Conservation (phyloP, 37 sponge, comb jelly and placozoan species). For the Cliona cf. orientalis region DNA sequence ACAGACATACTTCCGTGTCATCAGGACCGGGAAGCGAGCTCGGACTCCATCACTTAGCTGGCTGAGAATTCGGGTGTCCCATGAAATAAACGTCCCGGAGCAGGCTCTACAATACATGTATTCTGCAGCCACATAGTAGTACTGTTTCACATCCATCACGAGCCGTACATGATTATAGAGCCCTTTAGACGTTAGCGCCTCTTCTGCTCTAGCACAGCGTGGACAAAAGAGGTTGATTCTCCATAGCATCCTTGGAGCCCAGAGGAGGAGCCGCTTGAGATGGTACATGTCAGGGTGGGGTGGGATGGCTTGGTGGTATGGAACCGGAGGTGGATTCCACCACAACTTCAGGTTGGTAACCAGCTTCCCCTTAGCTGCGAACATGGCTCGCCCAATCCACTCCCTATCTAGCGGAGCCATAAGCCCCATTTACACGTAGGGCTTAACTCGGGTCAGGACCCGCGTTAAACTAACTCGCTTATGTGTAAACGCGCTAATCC, state of each 20-base stretch:
- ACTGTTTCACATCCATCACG: constrained; percentile 20
- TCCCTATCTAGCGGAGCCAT: background rate
- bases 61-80: constrained; percentile 37
- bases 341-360: background rate
- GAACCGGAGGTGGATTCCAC: background rate
- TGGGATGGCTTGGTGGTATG: background rate
- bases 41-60: constrained; percentile 15
- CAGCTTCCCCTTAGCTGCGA: background rate
- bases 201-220: background rate
- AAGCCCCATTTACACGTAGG: too few relatives aligned
- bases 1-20: constrained; percentile 34
- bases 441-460: too few relatives aligned
- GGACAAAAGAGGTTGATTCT: constrained; percentile 20
- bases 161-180: background rate
- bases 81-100: constrained; percentile 2
- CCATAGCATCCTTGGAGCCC: constrained; percentile 42
- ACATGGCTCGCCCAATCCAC: background rate
- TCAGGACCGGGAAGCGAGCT: constrained; percentile 18
- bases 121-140: constrained; percentile 46
- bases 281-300: background rate
- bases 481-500: too few relatives aligned
- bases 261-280: background rate
- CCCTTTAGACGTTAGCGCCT: constrained; percentile 25
- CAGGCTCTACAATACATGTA: constrained; percentile 25
- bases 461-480: too few relatives aligned